A percentile compares a stretch with the other conserved stretches of the same genome.
These are phyloP conservation scores for Etheostoma nigrum DNA, from an alignment of 2,797 vertebrate species.

Conservation along the genomic window DNA sequence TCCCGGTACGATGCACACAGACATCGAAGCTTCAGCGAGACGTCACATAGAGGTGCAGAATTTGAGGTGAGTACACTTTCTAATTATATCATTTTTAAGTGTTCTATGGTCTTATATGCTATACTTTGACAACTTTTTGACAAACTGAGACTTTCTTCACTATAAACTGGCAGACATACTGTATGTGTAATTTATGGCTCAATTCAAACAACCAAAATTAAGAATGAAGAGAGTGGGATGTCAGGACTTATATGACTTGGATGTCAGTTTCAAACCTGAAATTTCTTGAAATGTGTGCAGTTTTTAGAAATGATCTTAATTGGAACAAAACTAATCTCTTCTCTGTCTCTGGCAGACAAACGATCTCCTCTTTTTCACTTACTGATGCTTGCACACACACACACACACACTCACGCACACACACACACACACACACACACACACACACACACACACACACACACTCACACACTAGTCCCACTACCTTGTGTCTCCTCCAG, in stretches of 20 bases:
- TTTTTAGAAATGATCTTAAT: neutral
- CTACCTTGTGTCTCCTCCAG: too few relatives aligned
- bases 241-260: neutral
- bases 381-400: neutral
- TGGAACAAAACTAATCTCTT: neutral
- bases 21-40: too few relatives aligned
- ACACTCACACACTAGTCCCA: too few relatives aligned
- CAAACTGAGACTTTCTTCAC: too few relatives aligned
- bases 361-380: neutral
- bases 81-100: too few relatives aligned
- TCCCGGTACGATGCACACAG: too few relatives aligned
- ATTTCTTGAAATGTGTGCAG: neutral
- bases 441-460: constrained; percentile 1
- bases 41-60: too few relatives aligned
- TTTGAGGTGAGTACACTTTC: too few relatives aligned
- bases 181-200: too few relatives aligned
- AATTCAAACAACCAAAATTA: neutral
- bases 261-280: neutral
- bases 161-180: too few relatives aligned
- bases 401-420: neutral
- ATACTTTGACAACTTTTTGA: too few relatives aligned
- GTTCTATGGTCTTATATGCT: too few relatives aligned
- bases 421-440: neutral
- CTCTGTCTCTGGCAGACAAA: neutral
- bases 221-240: neutral